Base-by-base conservation (phyloP, 2,113 vertebrate species). In the Pachyramphus minor region DNA sequence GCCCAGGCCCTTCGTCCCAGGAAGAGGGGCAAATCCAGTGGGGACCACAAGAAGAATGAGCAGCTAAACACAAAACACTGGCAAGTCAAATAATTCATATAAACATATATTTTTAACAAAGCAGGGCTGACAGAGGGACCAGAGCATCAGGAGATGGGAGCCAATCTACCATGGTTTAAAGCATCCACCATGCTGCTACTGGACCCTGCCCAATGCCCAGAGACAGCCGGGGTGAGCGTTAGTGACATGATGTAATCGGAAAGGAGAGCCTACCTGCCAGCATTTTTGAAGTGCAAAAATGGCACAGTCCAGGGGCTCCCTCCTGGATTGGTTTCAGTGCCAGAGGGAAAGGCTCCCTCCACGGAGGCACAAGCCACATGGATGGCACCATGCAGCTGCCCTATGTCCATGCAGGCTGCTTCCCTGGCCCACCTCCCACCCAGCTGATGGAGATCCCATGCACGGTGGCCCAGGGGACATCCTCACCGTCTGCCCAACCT, bases 241-340 rank as follows among this genome's bases (percentile, higher is more conserved):
- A 33, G 81, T 89, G 89, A 95, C 80, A 79, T 87, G 66, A 78
- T 95, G 86, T 55, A 94, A 93, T 47, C 7, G 8, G 79, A 97
- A 95, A 79, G 92, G 31, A 97, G 69, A 87, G 19, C 52, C 58
- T 93, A 95, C 89, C 94, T 97, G 90, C 91, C 91, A 97, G 87
- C 71, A 37, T 84, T 94, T 93, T 30, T 69, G 49, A 72, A 80
- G 81, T 66, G 68, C 20, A 78, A 77, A 92, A 87, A 94, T 90
- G 87, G 68, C 95, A 87, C 1, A 0, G 66, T 42, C 56, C 89
- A 75, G 85, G 80, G 87, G 53, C 87, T 95, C 80, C 84, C 84
- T 92, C 95, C 75, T 95, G 74, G 71, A 67, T 25, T 90, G 44
- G 31, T 92, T 90, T 95, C 37, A 19, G 77, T 94, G 87, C 93